phyloP scores from a whole-genome alignment of 2,888 invertebrate species.

The Xestoiulus laeticollis region DNA sequence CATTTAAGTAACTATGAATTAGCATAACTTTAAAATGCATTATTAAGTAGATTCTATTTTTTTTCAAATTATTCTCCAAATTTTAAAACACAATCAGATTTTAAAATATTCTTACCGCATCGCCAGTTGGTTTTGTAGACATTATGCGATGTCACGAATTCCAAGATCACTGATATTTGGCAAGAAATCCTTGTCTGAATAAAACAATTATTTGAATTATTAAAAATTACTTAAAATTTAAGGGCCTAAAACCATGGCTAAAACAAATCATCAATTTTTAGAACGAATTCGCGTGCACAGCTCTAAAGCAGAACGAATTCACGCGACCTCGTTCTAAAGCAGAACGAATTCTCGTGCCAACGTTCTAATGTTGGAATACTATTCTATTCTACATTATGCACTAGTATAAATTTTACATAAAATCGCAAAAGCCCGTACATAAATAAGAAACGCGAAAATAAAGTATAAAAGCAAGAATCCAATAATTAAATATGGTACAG shows the following conservation, averaged over 20 bases:
- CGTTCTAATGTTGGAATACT: neutral
- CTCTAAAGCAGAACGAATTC: neutral
- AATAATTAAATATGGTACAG: conserved; percentile 42
- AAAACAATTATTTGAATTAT: neutral
- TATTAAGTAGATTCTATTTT: no score
- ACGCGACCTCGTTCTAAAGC: no score
- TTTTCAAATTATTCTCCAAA: no score
- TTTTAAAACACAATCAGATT: no score
- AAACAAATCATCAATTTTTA: no score
- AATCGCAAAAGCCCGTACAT: neutral
- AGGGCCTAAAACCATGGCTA: no score
- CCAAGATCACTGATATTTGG: neutral
- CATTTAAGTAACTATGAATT: no score
- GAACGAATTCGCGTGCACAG: neutral
- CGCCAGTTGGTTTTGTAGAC: neutral
- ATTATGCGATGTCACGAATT: no score
- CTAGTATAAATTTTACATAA: neutral
- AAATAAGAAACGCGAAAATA: no score
- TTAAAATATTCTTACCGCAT: neutral
- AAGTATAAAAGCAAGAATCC: neutral
- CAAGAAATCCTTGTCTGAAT: neutral
- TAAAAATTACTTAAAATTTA: no score
- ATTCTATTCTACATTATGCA: no score
- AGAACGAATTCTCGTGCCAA: neutral
- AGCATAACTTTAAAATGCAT: no score